These are phyloP conservation scores for Sturnus vulgaris DNA, from an alignment of 2,113 vertebrate genomes.

Conservation along the genomic window DNA sequence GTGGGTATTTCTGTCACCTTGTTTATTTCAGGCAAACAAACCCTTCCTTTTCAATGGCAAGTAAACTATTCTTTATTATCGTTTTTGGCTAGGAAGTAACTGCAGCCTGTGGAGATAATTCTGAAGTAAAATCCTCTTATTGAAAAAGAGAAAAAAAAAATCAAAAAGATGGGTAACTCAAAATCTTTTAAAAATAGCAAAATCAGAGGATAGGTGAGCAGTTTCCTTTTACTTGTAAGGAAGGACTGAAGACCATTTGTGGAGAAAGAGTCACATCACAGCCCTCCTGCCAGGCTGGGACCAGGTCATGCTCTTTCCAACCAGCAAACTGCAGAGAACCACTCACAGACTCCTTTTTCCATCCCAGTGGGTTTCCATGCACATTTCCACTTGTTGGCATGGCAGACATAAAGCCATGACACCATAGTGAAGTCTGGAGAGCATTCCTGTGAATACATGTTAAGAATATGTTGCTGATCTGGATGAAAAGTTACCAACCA, in stretches of 20 bases:
- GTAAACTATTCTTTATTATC: background rate
- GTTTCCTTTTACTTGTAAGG: background rate
- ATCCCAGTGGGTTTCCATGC: background rate
- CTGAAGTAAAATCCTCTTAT: background rate
- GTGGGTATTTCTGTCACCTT: background rate
- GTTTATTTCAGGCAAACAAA: background rate
- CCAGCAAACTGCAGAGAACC: background rate
- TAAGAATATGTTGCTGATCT: background rate
- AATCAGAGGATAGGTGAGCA: background rate
- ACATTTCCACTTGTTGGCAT: background rate
- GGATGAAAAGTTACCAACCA: background rate
- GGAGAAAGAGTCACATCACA: background rate
- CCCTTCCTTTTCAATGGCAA: background rate
- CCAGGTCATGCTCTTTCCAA: background rate
- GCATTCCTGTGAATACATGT: background rate
- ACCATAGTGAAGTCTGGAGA: background rate
- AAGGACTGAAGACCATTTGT: background rate
- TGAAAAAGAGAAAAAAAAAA: background rate
- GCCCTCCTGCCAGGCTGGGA: background rate
- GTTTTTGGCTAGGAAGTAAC: background rate
- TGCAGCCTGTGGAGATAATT: background rate
- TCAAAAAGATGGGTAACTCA: fast-evolving
- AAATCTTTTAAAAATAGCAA: background rate
- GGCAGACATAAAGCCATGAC: background rate
- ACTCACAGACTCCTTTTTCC: background rate